Evolutionary conservation across 2,113 vertebrate species (phyloP).

Genomic region (Tringa solitaria): DNA sequence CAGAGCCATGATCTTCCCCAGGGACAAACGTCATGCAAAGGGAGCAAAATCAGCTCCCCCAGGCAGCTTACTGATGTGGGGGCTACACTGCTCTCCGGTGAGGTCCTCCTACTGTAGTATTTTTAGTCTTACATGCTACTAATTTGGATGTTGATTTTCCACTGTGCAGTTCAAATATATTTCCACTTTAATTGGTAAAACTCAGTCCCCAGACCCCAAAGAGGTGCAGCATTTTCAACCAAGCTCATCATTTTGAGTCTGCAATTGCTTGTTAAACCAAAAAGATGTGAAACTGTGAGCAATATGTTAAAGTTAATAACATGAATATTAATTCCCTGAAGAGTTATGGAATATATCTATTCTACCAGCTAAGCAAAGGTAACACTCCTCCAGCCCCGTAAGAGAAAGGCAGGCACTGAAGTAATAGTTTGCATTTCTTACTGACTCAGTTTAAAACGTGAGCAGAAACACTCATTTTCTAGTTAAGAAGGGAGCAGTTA

Average conservation of each 20-base stretch:
- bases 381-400: not conserved
- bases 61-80: not conserved
- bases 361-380: not conserved
- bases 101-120: not conserved
- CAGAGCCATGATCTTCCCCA: not conserved
- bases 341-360: not conserved
- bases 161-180: not conserved
- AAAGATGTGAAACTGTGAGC: conserved; percentile 11
- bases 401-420: not conserved
- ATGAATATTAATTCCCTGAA: conserved; percentile 45
- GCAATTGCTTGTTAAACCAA: conserved; percentile 51
- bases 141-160: conserved; percentile 39
- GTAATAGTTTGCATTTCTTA: not conserved
- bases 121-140: not conserved
- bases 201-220: conserved; percentile 33
- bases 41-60: not conserved
- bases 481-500: not conserved
- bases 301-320: conserved; percentile 45
- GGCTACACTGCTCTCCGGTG: not conserved
- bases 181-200: conserved; percentile 56
- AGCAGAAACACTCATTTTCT: not conserved
- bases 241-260: conserved; percentile 31
- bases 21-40: not conserved
- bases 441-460: not conserved
- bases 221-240: conserved; percentile 31